Evolutionary conservation across 1,140 invertebrate genomes (phyloP).

Genomic region (Heliconius hewitsoni): DNA sequence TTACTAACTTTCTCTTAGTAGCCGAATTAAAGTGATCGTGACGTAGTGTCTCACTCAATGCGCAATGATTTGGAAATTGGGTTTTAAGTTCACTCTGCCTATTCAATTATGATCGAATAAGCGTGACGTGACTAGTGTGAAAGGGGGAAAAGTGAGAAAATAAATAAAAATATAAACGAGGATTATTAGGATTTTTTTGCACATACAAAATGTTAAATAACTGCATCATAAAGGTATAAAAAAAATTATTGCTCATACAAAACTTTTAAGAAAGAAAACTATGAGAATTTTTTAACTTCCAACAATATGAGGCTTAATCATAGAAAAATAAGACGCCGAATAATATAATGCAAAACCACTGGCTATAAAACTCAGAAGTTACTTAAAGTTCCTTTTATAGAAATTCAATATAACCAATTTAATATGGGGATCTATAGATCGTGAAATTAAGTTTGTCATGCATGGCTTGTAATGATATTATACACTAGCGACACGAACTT

Average conservation of each 20-base stretch:
- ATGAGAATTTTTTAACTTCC: background rate
- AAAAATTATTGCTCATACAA: background rate
- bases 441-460: background rate
- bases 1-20: no score
- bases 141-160: no score
- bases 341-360: background rate
- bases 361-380: conserved; percentile 6
- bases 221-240: no score
- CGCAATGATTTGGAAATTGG: no score
- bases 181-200: no score
- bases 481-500: background rate
- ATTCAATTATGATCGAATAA: no score
- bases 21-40: no score
- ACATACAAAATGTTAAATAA: background rate
- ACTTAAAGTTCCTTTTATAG: background rate
- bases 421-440: background rate
- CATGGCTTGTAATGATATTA: background rate
- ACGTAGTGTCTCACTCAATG: no score
- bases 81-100: no score
- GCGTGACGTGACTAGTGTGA: no score
- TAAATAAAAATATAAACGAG: no score
- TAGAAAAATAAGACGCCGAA: background rate
- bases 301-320: background rate
- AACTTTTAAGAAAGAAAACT: background rate
- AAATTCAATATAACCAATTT: background rate